Conservation (phyloP, 2,113 vertebrate species). For the human region GRCh38 chr12:83372501-83373000, state of each 20-base stretch:
- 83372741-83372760: neutral
- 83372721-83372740: constrained; percentile 14
- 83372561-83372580: constrained; percentile 21
- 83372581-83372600: constrained; percentile 42
- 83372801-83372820: neutral
- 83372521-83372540: constrained; percentile 14
- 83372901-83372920: neutral
- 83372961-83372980: neutral
- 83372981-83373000: constrained; percentile 6
- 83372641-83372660: constrained; percentile 37
- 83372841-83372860: neutral
- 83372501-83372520: constrained; percentile 22
- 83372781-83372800: neutral
- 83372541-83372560: neutral
- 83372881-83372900: neutral
- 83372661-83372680: neutral
- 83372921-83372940: neutral
- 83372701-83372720: constrained; percentile 31
- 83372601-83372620: neutral
- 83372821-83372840: neutral
- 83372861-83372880: neutral
- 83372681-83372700: constrained; percentile 5
- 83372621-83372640: neutral
- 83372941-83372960: constrained; percentile 28
- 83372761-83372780: neutral